Base-by-base conservation (phyloP, 2,113 vertebrate genomes). In the Heloderma charlesbogerti region DNA sequence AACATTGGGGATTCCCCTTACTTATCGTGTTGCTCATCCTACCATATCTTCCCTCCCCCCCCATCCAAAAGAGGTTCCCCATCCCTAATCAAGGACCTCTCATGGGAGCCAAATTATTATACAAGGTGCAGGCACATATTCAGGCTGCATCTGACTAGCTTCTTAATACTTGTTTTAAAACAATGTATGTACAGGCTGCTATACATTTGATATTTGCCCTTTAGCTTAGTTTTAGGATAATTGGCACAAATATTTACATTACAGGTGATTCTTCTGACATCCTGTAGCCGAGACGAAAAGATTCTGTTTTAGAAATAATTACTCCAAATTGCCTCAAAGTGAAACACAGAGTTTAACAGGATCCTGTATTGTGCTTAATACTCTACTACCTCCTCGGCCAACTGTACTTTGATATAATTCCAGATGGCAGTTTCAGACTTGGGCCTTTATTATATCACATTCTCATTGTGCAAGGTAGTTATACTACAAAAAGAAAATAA, bases 401-500 rank as follows among this genome's bases (percentile, higher is more conserved):
- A 91, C 81, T 78, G 71, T 75, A 75, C 43, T 77, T 88, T 87
- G 25, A 67, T 71, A 6, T 67, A 91, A n/a, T 82, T 91, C 57
- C 90, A 91, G 80, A 74, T 88, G 86, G 80, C 79, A 91, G 79
- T 51, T 91, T 91, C 72, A 54, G 84, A 54, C 57, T 75, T 66
- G 10, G 45, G 34, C 66, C 71, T 77, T 88, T 83, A 60, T 87
- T 43, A 34, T 75, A 78, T 67, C 71, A 87, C 83, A 67, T 88
- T 60, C 72, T 91, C 60, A 77, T 66, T 88, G 57, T 84, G 60
- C 6, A 83, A 51, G 5, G 27, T 84, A 43, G 84, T 91, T 88
- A 60, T 78, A 84, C 77, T 91, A 90, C 74, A 88, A 91, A 87
- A 83, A 66, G 60, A 83, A 84, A 91, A 69, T 67, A 88, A 54